A percentile compares a stretch with the other conserved stretches of the same genome.
phyloP scores from a whole-genome alignment of 2,113 vertebrate genomes.

The Cochlearius cochlearius region DNA sequence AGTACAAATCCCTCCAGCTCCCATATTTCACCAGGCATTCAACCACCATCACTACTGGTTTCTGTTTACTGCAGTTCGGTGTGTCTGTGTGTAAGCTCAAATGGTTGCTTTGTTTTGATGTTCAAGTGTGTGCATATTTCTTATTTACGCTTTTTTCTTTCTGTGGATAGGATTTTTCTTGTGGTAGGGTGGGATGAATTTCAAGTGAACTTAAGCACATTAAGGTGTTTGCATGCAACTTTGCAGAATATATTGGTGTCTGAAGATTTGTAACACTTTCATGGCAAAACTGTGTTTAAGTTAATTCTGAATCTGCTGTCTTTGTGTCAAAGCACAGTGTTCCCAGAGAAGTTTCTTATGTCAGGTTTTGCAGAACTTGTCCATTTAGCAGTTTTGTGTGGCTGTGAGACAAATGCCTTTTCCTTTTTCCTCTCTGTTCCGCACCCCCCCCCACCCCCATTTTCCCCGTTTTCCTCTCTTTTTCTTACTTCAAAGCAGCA shows the following conservation, averaged over 20 bases:
- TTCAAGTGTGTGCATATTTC: not conserved
- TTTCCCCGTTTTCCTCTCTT: not conserved
- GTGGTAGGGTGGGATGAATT: not conserved
- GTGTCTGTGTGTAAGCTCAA: not conserved
- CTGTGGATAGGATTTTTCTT: not conserved
- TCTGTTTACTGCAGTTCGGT: not conserved
- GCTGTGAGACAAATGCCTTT: not conserved
- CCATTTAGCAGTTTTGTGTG: not conserved
- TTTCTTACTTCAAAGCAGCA: not conserved
- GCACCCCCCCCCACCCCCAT: not conserved
- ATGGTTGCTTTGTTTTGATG: not conserved
- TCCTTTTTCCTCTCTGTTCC: not conserved
- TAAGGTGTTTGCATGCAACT: not conserved
- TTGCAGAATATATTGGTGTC: not conserved
- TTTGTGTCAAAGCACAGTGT: not conserved
- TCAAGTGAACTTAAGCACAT: not conserved
- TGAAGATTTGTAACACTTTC: not conserved
- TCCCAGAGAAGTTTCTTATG: not conserved
- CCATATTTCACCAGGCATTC: not conserved
- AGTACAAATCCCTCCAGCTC: not conserved
- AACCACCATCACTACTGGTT: not conserved
- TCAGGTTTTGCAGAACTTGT: not conserved
- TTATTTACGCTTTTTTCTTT: fast-evolving
- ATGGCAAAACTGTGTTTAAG: not conserved
- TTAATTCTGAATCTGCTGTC: not conserved